phyloP scores from a whole-genome alignment of 2,888 invertebrate species.

The Crematogaster levior region DNA sequence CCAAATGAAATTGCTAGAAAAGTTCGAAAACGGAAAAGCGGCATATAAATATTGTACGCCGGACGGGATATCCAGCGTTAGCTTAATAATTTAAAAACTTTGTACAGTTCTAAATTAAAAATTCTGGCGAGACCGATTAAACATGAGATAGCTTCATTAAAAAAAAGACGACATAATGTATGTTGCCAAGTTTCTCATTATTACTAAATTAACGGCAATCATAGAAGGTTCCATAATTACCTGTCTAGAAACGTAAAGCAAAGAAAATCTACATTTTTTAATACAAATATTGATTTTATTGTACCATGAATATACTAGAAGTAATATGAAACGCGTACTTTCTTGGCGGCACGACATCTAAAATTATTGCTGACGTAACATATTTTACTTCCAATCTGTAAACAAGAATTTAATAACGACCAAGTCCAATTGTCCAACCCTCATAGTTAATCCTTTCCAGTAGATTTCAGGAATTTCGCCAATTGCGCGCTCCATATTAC shows the following conservation, averaged over 20 bases:
- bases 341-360: neutral
- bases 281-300: neutral
- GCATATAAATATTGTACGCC: slow-evolving; percentile 33
- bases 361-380: neutral
- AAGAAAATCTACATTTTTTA: neutral
- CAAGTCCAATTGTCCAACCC: slow-evolving; percentile 12
- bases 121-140: slow-evolving; percentile 32
- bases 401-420: slow-evolving; percentile 53
- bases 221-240: neutral
- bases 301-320: neutral
- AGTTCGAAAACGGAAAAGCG: slow-evolving; percentile 40
- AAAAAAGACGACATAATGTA: neutral
- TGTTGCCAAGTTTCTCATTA: slow-evolving; percentile 13
- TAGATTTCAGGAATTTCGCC: slow-evolving; percentile 51
- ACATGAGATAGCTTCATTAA: slow-evolving; percentile 9
- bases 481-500: slow-evolving; percentile 24
- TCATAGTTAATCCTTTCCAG: slow-evolving; percentile 42
- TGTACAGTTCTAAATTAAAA: slow-evolving; percentile 44
- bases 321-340: neutral
- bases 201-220: neutral
- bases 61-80: slow-evolving; percentile 30
- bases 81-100: slow-evolving; percentile 53
- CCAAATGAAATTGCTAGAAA: slow-evolving; percentile 36
- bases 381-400: slow-evolving; percentile 34
- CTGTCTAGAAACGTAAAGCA: neutral